phyloP scores from a whole-genome alignment of 2,797 vertebrate genomes.

The Apogon talboti region DNA sequence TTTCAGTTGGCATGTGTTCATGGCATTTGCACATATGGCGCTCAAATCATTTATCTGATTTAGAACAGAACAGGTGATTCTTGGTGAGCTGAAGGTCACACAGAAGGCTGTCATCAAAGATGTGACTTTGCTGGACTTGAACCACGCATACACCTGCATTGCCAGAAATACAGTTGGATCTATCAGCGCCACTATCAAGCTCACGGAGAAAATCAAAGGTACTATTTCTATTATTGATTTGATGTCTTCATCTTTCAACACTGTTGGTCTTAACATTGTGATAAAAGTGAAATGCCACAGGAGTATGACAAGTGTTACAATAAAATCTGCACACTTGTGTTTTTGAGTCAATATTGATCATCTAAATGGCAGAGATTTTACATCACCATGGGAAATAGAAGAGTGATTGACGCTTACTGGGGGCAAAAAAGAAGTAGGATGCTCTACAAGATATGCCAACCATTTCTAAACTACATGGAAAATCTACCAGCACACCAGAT shows the following conservation, averaged over 20 bases:
- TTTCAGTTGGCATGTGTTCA: background rate
- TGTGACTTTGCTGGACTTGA: slow-evolving; percentile 81
- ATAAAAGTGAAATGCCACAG: background rate
- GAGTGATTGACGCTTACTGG: too few relatives aligned
- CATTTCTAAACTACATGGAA: too few relatives aligned
- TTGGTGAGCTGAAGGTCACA: background rate
- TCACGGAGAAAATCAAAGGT: slow-evolving; percentile 84
- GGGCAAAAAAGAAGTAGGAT: too few relatives aligned
- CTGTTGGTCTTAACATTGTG: background rate
- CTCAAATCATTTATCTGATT: slow-evolving; percentile 1
- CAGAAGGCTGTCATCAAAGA: slow-evolving; percentile 61
- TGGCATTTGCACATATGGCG: background rate
- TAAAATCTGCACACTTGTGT: background rate
- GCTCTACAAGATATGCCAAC: too few relatives aligned
- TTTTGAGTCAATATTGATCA: too few relatives aligned
- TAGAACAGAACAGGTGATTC: background rate
- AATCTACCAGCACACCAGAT: too few relatives aligned
- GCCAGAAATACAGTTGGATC: slow-evolving; percentile 85
- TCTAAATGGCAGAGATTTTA: too few relatives aligned
- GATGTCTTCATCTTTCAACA: background rate
- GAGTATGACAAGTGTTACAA: background rate
- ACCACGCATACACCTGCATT: slow-evolving; percentile 82
- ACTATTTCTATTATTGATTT: slow-evolving; percentile 5
- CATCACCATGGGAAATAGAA: too few relatives aligned
- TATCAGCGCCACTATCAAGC: slow-evolving; percentile 69